phyloP scores from a whole-genome alignment of 2,113 vertebrate genomes.

The Crotalus tigris region DNA sequence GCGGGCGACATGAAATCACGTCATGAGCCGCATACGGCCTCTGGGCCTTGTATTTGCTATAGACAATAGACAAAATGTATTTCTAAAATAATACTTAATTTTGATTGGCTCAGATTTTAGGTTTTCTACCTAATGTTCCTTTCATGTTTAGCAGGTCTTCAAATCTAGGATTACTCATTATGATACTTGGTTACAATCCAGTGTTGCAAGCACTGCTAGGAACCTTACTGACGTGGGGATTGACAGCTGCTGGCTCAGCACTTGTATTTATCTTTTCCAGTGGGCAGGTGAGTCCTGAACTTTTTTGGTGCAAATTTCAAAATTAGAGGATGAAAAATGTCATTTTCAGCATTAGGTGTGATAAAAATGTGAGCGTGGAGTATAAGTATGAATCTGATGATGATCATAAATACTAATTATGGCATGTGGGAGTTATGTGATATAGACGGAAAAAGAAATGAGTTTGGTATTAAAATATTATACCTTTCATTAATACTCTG shows the following conservation, averaged over 20 bases:
- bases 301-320: background rate
- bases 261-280: slow-evolving; percentile 91
- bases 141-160: background rate
- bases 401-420: background rate
- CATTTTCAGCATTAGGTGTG: background rate
- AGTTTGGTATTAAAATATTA: background rate
- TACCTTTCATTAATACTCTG: background rate
- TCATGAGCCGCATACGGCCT: too few relatives aligned
- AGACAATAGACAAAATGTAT: background rate
- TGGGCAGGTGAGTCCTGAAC: slow-evolving; percentile 77
- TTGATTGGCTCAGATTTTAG: fast-evolving
- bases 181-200: slow-evolving; percentile 82
- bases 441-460: background rate
- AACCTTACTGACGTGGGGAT: slow-evolving; percentile 89
- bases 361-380: background rate
- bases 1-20: too few relatives aligned
- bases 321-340: background rate
- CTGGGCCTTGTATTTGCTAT: background rate
- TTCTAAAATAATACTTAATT: background rate
- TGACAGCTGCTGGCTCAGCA: slow-evolving; percentile 87
- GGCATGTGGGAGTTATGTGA: background rate
- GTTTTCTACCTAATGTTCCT: fast-evolving
- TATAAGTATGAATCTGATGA: background rate
- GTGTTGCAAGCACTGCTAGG: slow-evolving; percentile 86
- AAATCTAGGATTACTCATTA: slow-evolving; percentile 66